Conservation (phyloP, 1,140 invertebrate genomes). For the Aradophagus sp. region DNA sequence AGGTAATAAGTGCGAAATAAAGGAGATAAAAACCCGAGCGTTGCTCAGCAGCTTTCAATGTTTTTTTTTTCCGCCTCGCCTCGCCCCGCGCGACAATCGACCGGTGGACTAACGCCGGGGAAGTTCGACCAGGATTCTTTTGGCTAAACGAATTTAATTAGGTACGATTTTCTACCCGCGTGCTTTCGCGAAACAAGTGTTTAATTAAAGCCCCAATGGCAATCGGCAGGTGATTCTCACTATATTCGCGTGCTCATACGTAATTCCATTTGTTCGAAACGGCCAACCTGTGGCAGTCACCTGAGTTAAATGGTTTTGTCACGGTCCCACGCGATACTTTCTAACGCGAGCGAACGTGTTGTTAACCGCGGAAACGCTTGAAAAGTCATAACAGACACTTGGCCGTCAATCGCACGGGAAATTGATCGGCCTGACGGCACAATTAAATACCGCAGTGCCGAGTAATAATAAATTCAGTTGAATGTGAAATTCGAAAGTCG, state of each 20-base stretch:
- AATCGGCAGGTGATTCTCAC: conserved; percentile 48
- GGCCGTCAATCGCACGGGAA: background rate
- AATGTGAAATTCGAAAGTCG: too few relatives aligned
- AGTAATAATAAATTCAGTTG: too few relatives aligned
- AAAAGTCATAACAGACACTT: background rate
- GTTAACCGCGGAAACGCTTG: conserved; percentile 14
- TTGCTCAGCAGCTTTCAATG: background rate
- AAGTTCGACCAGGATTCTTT: too few relatives aligned
- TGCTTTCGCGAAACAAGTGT: conserved; percentile 50
- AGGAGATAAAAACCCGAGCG: too few relatives aligned
- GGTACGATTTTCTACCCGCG: too few relatives aligned
- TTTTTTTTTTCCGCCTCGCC: conserved; percentile 40
- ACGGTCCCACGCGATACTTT: conserved; percentile 53
- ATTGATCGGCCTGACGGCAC: too few relatives aligned
- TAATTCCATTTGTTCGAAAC: conserved; percentile 56
- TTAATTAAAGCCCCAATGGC: conserved; percentile 51
- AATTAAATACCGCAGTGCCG: too few relatives aligned
- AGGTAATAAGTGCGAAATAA: too few relatives aligned
- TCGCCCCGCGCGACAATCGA: too few relatives aligned
- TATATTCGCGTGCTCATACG: conserved; percentile 51
- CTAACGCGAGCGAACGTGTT: conserved; percentile 32
- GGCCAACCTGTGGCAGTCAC: conserved; percentile 56
- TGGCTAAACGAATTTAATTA: too few relatives aligned
- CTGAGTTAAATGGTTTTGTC: conserved; percentile 48
- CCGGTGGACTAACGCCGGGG: too few relatives aligned